phyloP scores from a whole-genome alignment of 2,113 vertebrate species.

The Scomber japonicus region DNA sequence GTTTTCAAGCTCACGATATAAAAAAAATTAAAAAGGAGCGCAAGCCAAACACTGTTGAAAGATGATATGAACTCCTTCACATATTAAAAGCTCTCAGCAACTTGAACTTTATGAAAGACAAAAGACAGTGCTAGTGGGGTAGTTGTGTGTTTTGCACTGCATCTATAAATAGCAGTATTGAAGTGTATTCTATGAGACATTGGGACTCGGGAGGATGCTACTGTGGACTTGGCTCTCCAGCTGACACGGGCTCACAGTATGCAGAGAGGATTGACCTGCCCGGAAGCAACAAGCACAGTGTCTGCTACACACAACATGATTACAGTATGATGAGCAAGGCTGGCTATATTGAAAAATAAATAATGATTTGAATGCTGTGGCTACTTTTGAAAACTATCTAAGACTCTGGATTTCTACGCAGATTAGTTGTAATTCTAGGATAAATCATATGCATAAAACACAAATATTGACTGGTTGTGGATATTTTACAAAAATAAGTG shows the following conservation, averaged over 20 bases:
- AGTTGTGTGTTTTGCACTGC: constrained; percentile 5
- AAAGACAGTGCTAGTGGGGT: neutral
- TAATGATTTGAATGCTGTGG: neutral
- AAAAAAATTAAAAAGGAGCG: neutral
- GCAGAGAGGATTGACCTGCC: constrained; percentile 6
- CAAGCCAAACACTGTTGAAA: constrained; percentile 35
- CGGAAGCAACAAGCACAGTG: neutral
- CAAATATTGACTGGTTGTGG: too few species aligned
- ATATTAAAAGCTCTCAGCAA: constrained; percentile 13
- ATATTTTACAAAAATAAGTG: too few species aligned
- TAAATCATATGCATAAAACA: too few species aligned
- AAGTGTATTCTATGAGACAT: constrained; percentile 37
- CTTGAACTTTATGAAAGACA: neutral
- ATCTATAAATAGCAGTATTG: constrained; percentile 49
- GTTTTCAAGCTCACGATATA: constrained; percentile 46
- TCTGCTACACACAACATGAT: neutral
- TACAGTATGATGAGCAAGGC: neutral
- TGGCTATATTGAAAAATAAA: neutral
- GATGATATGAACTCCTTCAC: constrained; percentile 5
- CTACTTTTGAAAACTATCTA: too few species aligned
- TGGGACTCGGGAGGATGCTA: constrained; percentile 25
- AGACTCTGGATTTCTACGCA: too few species aligned
- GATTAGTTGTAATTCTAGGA: too few species aligned
- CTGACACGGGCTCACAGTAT: constrained; percentile 22
- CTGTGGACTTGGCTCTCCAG: constrained; percentile 4